Percentiles rank a stretch among this genome's conserved stretches.
Evolutionary conservation across 2,113 vertebrate species (phyloP).

Genomic region (Camelus dromedarius): DNA sequence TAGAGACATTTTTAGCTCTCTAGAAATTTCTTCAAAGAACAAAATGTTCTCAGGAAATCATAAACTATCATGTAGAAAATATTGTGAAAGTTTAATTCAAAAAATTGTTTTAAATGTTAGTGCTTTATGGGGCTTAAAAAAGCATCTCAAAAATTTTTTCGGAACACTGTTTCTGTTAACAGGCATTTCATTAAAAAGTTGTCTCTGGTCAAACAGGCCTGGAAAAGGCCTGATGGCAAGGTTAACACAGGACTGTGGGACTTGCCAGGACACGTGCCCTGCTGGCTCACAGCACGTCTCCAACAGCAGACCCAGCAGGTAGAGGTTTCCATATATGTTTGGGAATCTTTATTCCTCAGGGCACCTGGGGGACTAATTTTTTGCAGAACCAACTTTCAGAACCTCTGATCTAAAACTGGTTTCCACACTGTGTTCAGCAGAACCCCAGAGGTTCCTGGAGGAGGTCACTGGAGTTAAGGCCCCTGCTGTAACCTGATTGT

Average conservation of each 20-base stretch:
- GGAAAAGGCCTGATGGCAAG: not conserved
- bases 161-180: not conserved
- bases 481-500: rapidly evolving
- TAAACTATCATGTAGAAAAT: slow-evolving; percentile 56
- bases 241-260: not conserved
- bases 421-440: not conserved
- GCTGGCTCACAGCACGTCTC: rapidly evolving
- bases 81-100: slow-evolving; percentile 52
- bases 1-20: slow-evolving; percentile 72
- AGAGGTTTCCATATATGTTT: not conserved
- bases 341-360: not conserved
- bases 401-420: not conserved
- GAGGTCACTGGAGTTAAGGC: not conserved
- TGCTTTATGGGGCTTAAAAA: not conserved
- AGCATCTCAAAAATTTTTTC: not conserved
- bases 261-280: rapidly evolving
- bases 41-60: slow-evolving; percentile 51
- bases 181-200: not conserved
- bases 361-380: not conserved
- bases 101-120: not conserved
- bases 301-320: not conserved
- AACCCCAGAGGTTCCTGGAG: not conserved
- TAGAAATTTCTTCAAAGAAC: slow-evolving; percentile 65
- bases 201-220: not conserved
- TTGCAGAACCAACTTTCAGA: not conserved